Percentiles rank a stretch among this genome's conserved stretches.
Conservation (phyloP, 2,888 invertebrate genomes). For the Mantis religiosa region DNA sequence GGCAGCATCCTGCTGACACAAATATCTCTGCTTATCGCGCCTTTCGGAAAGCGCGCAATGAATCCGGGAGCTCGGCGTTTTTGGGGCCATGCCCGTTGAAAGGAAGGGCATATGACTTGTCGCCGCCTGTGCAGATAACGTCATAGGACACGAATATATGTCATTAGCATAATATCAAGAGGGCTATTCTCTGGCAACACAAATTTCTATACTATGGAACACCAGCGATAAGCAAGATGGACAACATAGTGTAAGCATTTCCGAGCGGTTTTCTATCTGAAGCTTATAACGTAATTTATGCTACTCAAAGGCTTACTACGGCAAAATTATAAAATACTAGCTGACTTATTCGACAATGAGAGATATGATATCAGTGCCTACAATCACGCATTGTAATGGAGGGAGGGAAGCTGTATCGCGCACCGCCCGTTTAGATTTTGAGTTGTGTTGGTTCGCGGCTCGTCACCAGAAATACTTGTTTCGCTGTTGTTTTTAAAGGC, state of each 20-base stretch:
- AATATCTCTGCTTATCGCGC: not conserved
- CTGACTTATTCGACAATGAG: too few relatives aligned
- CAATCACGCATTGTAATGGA: too few relatives aligned
- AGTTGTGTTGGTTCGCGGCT: too few relatives aligned
- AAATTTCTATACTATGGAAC: not conserved
- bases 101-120: not conserved
- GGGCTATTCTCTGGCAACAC: not conserved
- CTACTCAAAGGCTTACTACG: not conserved
- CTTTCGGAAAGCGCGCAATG: too few relatives aligned
- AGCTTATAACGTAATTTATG: not conserved
- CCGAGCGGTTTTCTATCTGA: not conserved
- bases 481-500: too few relatives aligned
- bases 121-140: not conserved
- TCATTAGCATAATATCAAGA: not conserved
- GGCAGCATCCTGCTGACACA: not conserved
- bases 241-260: not conserved
- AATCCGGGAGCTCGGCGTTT: not conserved
- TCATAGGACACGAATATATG: not conserved
- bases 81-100: not conserved
- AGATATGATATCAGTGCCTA: too few relatives aligned
- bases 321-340: not conserved
- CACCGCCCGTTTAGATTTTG: too few relatives aligned
- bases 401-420: too few relatives aligned
- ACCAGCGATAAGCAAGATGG: not conserved
- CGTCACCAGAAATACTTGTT: too few relatives aligned